Evolutionary conservation across 2,888 invertebrate genomes (phyloP).

Genomic region (Mythimna lalbum): DNA sequence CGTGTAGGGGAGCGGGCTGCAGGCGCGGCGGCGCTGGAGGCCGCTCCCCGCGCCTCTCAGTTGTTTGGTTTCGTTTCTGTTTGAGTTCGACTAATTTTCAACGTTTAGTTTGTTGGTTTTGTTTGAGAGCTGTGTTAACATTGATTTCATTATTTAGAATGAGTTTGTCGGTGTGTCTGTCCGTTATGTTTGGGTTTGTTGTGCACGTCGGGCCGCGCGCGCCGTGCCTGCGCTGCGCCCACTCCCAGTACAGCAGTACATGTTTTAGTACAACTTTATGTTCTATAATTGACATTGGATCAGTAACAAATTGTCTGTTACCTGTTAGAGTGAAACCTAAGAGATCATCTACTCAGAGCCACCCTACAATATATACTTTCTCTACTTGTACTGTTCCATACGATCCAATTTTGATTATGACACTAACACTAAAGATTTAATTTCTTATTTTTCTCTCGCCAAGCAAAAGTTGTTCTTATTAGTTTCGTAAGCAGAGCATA

Average conservation of each 20-base stretch:
- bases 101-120: conserved; percentile 60
- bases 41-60: conserved; percentile 64
- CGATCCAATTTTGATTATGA: conserved; percentile 67
- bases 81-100: conserved; percentile 70
- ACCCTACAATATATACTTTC: background rate
- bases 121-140: conserved; percentile 70
- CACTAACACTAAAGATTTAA: conserved; percentile 23
- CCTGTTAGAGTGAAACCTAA: background rate
- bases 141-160: conserved; percentile 72
- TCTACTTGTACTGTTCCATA: conserved; percentile 20
- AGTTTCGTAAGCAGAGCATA: conserved; percentile 13
- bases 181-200: conserved; percentile 77
- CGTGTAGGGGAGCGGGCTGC: conserved; percentile 60
- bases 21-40: conserved; percentile 71
- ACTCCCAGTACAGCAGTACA: background rate
- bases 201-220: conserved; percentile 75
- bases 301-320: conserved; percentile 8
- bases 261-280: conserved; percentile 20
- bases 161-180: conserved; percentile 76
- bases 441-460: conserved; percentile 30
- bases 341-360: background rate
- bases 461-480: conserved; percentile 37
- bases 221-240: conserved; percentile 38
- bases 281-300: conserved; percentile 61
- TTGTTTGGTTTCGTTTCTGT: conserved; percentile 67